phyloP scores from a whole-genome alignment of 1,140 invertebrate species.

The Daktulosphaira vitifoliae region DNA sequence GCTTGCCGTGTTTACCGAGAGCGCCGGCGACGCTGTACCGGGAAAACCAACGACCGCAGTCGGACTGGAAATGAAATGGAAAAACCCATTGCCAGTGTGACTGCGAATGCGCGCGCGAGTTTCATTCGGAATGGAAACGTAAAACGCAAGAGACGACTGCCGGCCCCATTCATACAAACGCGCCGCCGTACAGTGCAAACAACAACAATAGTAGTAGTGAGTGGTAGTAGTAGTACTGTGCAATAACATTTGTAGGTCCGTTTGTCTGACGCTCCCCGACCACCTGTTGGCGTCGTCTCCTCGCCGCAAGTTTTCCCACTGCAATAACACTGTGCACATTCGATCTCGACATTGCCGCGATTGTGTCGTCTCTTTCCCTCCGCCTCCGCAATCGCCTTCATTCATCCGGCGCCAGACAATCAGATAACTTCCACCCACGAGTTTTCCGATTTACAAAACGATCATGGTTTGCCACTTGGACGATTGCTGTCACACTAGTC shows the following conservation, averaged over 20 bases:
- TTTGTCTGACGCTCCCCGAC: slow-evolving; percentile 7
- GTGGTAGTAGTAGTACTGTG: neutral
- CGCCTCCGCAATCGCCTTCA: too few species aligned
- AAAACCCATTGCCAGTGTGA: neutral
- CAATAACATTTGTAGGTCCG: neutral
- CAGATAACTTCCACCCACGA: neutral
- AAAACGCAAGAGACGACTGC: too few species aligned
- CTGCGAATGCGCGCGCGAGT: slow-evolving; percentile 8
- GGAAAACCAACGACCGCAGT: neutral
- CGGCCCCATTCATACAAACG: slow-evolving; percentile 1
- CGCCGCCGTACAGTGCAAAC: slow-evolving; percentile 4
- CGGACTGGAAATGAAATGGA: slow-evolving; percentile 16
- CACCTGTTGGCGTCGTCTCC: slow-evolving; percentile 14
- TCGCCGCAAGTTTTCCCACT: slow-evolving; percentile 11
- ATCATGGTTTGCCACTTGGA: too few species aligned
- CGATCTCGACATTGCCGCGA: too few species aligned
- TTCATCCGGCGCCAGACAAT: neutral
- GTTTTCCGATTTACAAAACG: too few species aligned
- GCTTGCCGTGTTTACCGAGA: too few species aligned
- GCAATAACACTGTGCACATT: neutral
- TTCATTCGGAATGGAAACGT: slow-evolving; percentile 29
- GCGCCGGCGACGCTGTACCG: neutral
- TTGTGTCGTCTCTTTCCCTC: too few species aligned
- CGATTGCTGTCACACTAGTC: too few species aligned
- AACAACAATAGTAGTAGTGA: too few species aligned